phyloP scores from a whole-genome alignment of 2,888 invertebrate genomes.

The Euproctis similis region DNA sequence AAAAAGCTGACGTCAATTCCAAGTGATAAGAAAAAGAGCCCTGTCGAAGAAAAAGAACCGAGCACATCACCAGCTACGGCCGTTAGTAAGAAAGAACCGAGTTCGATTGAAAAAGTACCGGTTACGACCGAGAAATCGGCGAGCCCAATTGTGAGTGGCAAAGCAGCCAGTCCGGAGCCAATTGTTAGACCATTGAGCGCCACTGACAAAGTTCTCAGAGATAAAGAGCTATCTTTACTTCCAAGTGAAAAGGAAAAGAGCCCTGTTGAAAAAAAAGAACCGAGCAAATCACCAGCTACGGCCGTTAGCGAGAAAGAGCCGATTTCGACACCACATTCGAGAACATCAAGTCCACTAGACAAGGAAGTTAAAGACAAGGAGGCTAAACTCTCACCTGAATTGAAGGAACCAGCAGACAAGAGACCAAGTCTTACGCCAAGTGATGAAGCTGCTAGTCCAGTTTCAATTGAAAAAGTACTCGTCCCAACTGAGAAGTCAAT shows the following conservation, averaged over 20 bases:
- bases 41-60: too few species aligned
- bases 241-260: conserved; percentile 1
- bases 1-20: conserved; percentile 1
- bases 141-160: conserved; percentile 4
- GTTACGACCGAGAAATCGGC: background rate
- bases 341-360: background rate
- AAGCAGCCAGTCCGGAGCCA: conserved; percentile 1
- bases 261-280: too few species aligned
- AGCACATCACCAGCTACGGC: too few species aligned
- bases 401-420: too few species aligned
- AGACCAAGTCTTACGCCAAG: background rate
- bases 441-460: background rate
- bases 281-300: background rate
- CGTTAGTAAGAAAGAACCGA: conserved; percentile 4
- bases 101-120: conserved; percentile 1
- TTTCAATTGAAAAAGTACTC: background rate
- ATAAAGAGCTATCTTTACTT: background rate
- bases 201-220: conserved; percentile 1
- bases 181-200: background rate
- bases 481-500: background rate
- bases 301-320: background rate
- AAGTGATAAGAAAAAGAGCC: conserved; percentile 3
- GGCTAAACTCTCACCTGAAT: too few species aligned
- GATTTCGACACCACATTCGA: too few species aligned
- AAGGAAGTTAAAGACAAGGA: too few species aligned